A percentile compares a stretch with the other conserved stretches of the same genome.
phyloP scores from a whole-genome alignment of 1,140 invertebrate genomes.

The Macrotrachela quadricornifera region DNA sequence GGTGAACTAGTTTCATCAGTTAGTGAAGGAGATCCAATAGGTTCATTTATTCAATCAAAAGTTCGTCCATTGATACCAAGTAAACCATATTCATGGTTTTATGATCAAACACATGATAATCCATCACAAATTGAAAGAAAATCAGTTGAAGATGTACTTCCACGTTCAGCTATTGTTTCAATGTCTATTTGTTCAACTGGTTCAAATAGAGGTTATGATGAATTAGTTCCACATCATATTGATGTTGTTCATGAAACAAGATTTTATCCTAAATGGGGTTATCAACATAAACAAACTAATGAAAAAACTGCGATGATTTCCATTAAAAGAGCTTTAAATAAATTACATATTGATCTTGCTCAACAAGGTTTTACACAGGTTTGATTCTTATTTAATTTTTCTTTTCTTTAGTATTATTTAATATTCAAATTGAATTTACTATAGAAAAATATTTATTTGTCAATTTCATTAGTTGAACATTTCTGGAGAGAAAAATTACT shows the following conservation, averaged over 20 bases:
- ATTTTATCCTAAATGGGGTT: slow-evolving; percentile 55
- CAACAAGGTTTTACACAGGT: slow-evolving; percentile 54
- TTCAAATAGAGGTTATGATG: slow-evolving; percentile 81
- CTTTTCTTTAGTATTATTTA: no score
- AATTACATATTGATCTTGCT: slow-evolving; percentile 58
- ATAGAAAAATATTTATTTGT: no score
- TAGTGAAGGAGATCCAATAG: no score
- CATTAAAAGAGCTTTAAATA: slow-evolving; percentile 59
- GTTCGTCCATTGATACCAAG: slow-evolving; percentile 25
- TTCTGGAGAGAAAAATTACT: no score
- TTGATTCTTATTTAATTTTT: no score
- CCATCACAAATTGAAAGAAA: slow-evolving; percentile 57
- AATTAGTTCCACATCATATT: slow-evolving; percentile 88
- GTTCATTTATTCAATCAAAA: no score
- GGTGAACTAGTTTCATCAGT: neutral
- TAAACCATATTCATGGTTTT: slow-evolving; percentile 74
- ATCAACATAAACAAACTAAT: slow-evolving; percentile 11
- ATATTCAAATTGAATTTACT: no score
- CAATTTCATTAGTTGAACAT: no score
- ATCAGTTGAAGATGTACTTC: slow-evolving; percentile 64
- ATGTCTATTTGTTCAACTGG: slow-evolving; percentile 82
- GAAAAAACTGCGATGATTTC: slow-evolving; percentile 45
- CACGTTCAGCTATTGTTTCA: slow-evolving; percentile 60
- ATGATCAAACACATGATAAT: slow-evolving; percentile 93
- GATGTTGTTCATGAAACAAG: slow-evolving; percentile 78